Percentiles rank a stretch among this genome's conserved stretches.
phyloP scores from a whole-genome alignment of 2,113 vertebrate genomes.

The Helogale parvula region DNA sequence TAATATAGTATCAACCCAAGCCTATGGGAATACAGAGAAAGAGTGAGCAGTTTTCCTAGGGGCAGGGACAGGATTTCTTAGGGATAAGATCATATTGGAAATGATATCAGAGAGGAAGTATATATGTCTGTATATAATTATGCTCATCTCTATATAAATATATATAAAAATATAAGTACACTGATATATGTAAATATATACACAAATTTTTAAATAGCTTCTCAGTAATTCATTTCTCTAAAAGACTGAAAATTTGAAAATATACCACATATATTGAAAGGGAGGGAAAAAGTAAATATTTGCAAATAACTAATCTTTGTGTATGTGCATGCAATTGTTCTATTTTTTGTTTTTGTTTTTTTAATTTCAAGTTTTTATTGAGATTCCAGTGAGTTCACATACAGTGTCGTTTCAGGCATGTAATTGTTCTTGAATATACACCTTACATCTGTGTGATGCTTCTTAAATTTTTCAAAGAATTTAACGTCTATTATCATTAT shows the following conservation, averaged over 20 bases:
- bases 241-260: constrained; percentile 41
- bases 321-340: not conserved
- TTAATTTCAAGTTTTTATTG: no score
- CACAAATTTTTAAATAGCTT: constrained; percentile 16
- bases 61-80: not conserved
- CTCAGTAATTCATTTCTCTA: constrained; percentile 36
- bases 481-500: not conserved
- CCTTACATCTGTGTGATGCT: not conserved
- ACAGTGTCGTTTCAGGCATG: not conserved
- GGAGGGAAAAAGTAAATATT: not conserved
- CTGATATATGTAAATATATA: not conserved
- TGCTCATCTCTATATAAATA: not conserved
- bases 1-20: constrained; percentile 5
- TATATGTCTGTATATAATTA: not conserved
- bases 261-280: not conserved
- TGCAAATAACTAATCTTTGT: constrained; percentile 2
- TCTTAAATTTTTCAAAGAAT: constrained; percentile 1
- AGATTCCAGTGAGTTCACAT: no score
- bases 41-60: constrained; percentile 31
- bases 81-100: not conserved
- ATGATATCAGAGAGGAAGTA: not conserved
- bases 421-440: not conserved
- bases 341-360: not conserved
- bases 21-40: not conserved
- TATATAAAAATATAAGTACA: not conserved